Conservation (phyloP, 2,888 invertebrate species). For the Dorcus parallelipipedus region DNA sequence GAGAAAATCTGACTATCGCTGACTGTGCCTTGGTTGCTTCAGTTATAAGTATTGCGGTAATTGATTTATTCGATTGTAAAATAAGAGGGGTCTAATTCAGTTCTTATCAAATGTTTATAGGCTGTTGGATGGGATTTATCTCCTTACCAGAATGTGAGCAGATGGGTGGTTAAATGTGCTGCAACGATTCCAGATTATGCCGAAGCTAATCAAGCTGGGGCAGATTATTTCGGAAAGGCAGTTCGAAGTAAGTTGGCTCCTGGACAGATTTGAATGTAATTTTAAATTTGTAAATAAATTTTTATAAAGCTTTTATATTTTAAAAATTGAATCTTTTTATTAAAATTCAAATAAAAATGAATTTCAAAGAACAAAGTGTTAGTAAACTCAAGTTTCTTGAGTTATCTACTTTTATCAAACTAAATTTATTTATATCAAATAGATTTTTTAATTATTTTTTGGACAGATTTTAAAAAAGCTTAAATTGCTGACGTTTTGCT, state of each 20-base stretch:
- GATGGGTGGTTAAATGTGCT: conserved; percentile 59
- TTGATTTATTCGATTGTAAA: conserved; percentile 24
- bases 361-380: too few species aligned
- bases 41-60: conserved; percentile 56
- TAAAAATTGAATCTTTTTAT: too few species aligned
- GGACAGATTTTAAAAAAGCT: too few species aligned
- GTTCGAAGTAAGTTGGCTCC: conserved; percentile 55
- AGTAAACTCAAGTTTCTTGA: too few species aligned
- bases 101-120: conserved; percentile 41
- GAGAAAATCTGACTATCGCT: conserved; percentile 61
- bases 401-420: too few species aligned
- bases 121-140: conserved; percentile 59
- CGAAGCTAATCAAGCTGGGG: conserved; percentile 58
- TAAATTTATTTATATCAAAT: too few species aligned
- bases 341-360: too few species aligned
- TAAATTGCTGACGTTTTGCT: too few species aligned
- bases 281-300: conserved; percentile 39
- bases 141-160: conserved; percentile 55
- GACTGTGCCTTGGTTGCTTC: conserved; percentile 61
- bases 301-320: background rate
- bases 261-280: conserved; percentile 57
- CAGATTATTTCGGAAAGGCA: conserved; percentile 56
- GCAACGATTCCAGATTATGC: conserved; percentile 55
- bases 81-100: conserved; percentile 5
- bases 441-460: too few species aligned